These are phyloP conservation scores for Pelochelys cantorii DNA, from an alignment of 2,797 vertebrate genomes.

Conservation along the genomic window DNA sequence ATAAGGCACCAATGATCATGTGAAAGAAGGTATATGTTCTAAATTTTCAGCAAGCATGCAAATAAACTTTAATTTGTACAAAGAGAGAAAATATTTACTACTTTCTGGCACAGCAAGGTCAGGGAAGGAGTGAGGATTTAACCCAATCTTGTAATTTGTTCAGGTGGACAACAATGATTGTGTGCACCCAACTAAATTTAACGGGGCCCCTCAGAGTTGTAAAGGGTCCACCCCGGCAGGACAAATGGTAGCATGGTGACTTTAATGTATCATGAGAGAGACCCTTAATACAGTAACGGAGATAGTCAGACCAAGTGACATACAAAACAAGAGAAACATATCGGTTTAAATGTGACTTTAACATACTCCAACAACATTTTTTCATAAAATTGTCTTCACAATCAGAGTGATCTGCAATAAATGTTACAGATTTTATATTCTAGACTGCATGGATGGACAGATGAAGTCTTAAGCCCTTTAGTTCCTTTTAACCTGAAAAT, in stretches of 20 bases:
- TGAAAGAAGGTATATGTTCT: background rate
- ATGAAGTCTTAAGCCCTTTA: constrained; percentile 81
- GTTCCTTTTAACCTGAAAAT: constrained; percentile 85
- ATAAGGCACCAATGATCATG: background rate
- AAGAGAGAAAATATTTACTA: background rate
- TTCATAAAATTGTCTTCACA: background rate
- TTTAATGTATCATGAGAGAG: background rate
- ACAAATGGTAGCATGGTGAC: background rate
- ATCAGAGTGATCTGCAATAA: background rate
- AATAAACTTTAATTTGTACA: background rate
- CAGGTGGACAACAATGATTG: background rate
- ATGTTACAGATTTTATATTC: constrained; percentile 42
- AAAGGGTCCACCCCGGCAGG: background rate
- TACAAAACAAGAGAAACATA: background rate
- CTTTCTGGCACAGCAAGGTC: background rate
- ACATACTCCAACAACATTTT: background rate
- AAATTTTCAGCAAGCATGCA: background rate
- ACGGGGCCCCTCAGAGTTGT: background rate
- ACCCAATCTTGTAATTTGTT: background rate
- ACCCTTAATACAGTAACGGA: background rate
- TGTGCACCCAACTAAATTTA: background rate
- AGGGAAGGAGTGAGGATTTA: background rate
- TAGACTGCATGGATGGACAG: background rate
- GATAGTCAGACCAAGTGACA: background rate
- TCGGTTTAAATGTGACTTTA: background rate